Evolutionary conservation across 2,113 vertebrate species (phyloP).

Genomic region (Bombycilla garrulus): DNA sequence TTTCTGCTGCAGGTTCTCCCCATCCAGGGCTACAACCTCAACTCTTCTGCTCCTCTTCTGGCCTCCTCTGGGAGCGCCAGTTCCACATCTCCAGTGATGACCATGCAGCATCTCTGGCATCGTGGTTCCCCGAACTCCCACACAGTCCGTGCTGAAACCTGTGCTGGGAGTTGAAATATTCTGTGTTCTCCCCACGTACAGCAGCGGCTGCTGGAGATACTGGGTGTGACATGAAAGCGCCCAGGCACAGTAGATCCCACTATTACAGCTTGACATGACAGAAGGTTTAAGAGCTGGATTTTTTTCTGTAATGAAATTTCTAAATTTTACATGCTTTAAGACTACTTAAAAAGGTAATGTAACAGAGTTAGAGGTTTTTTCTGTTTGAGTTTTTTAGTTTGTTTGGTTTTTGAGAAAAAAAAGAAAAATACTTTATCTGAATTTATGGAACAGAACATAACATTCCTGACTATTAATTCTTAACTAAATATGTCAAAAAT

Average conservation of each 20-base stretch:
- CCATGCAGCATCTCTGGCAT: neutral
- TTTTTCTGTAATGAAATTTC: neutral
- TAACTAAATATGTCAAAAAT: neutral
- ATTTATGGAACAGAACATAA: neutral
- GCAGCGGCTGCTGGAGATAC: neutral
- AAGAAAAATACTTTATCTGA: neutral
- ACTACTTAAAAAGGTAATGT: neutral
- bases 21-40: neutral
- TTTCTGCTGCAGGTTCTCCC: neutral
- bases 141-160: neutral
- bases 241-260: neutral
- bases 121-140: neutral
- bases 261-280: neutral
- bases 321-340: neutral
- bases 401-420: neutral
- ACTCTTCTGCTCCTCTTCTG: neutral
- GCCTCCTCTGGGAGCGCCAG: rapidly evolving
- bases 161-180: neutral
- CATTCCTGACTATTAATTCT: neutral
- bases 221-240: neutral
- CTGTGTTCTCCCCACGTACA: neutral
- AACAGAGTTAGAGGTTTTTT: neutral
- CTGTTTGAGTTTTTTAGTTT: neutral
- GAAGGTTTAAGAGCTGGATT: neutral
- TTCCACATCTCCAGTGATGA: neutral